Evolutionary conservation across 1,140 invertebrate genomes (phyloP).

Genomic region (Hyposmocoma kahamanoa): DNA sequence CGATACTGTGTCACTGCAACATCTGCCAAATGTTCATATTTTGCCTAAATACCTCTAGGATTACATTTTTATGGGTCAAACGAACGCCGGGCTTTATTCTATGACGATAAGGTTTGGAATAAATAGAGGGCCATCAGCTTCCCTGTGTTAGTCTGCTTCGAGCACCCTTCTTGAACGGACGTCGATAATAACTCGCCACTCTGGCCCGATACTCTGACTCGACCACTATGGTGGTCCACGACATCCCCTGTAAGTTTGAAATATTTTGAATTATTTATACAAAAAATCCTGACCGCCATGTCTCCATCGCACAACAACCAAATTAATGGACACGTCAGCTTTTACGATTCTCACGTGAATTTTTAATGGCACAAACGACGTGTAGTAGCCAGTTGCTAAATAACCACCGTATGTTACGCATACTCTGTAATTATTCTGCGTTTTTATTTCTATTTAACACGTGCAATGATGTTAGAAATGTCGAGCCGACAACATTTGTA

Average conservation of each 20-base stretch:
- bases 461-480: conserved; percentile 36
- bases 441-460: neutral
- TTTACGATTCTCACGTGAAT: conserved; percentile 53
- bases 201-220: conserved; percentile 55
- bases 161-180: no score
- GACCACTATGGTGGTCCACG: conserved; percentile 47
- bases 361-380: conserved; percentile 30
- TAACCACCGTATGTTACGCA: conserved; percentile 10
- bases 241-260: conserved; percentile 9
- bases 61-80: no score
- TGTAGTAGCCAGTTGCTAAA: conserved; percentile 27
- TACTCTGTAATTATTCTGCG: neutral
- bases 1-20: no score
- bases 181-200: conserved; percentile 25
- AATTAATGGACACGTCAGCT: conserved; percentile 8
- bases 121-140: no score
- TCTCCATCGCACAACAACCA: no score
- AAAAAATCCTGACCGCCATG: neutral
- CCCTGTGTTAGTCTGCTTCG: no score
- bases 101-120: no score
- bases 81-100: no score
- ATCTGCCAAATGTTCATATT: no score
- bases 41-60: no score
- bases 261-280: neutral
- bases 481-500: conserved; percentile 49